These are phyloP conservation scores for Mycetomoellerius zeteki DNA, from an alignment of 1,140 invertebrate genomes.

Conservation along the genomic window DNA sequence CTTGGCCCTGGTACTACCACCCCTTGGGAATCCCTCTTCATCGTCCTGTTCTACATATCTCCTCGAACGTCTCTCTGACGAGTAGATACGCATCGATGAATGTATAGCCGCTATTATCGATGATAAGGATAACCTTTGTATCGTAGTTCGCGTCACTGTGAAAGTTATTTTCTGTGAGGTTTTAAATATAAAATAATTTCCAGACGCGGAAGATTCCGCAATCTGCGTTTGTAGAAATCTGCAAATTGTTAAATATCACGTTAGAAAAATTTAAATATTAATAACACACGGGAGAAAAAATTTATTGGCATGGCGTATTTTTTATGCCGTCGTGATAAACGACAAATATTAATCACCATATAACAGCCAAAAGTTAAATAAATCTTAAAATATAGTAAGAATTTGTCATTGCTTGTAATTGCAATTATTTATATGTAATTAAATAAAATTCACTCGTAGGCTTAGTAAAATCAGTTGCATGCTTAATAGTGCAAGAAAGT, in stretches of 20 bases:
- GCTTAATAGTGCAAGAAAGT: not conserved
- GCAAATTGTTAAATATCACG: not conserved
- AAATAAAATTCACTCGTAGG: not conserved
- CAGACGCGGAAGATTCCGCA: not conserved
- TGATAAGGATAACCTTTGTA: conserved; percentile 24
- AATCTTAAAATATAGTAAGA: not conserved
- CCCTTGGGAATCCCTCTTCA: conserved; percentile 63
- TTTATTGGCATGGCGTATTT: not conserved
- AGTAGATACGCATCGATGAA: conserved; percentile 47
- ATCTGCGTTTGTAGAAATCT: not conserved
- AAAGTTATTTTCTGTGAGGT: not conserved
- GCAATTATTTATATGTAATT: not conserved
- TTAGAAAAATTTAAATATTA: not conserved
- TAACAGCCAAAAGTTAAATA: not conserved
- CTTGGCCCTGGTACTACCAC: conserved; percentile 59
- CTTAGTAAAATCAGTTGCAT: not conserved
- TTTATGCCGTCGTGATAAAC: not conserved
- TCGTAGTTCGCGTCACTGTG: not conserved
- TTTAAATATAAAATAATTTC: not conserved
- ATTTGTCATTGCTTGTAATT: not conserved
- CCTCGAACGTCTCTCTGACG: conserved; percentile 43
- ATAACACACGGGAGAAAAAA: not conserved
- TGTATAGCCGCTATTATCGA: conserved; percentile 49
- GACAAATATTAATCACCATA: not conserved
- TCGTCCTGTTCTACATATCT: conserved; percentile 58